Evolutionary conservation across 2,888 invertebrate genomes (phyloP), one percentile per base, ranked within the genome.

Genomic region (Lissocephala sabroskyi): DNA sequence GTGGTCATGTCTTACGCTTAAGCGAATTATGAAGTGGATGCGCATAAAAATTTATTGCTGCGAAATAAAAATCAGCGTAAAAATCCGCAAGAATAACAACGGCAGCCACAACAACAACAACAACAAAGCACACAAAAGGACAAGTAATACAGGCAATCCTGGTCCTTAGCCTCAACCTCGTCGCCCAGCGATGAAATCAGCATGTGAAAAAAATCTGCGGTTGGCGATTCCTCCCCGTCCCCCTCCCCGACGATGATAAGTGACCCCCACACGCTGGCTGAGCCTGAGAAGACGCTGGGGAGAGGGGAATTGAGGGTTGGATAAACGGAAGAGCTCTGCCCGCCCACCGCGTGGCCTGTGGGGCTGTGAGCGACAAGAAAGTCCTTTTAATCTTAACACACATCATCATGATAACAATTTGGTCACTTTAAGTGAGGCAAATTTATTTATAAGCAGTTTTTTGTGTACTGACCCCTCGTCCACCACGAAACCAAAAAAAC

Each of bases 401-500:
- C 77, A 81, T 81, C 80, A 80, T 81, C 80, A 80, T 64, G 79
- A 82, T 80, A 82, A 81, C 80, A 81, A 83, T 81, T 78, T 79
- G 83, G 82, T 81, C 82, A 82, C 82, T 80, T 80, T 77, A 82
- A 82, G 81, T 82, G 82, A 80, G 77, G 80, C 82, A 83, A 82
- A 82, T 83, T 82, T 82, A 83, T 82, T 81, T 82, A 79, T 79
- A 80, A 80, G 77, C 79, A 73, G 64, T 78, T 71, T 65, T 75
- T 67, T 68, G 64, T 59, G 47, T 43, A 14, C 16, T 35, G 13
- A n/a, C n/a, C n/a, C n/a, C 16, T 35, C 35, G 35, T 16, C 35
- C 35, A 10, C 16, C 13, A 10, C 35, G 5, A 16, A 14, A 35
- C 10, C 35, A 35, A 1, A 17, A 36, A 16, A 2, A n/a, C n/a